These are phyloP conservation scores for Lepas anatifera DNA, from an alignment of 2,888 invertebrate genomes.

Conservation along the genomic window DNA sequence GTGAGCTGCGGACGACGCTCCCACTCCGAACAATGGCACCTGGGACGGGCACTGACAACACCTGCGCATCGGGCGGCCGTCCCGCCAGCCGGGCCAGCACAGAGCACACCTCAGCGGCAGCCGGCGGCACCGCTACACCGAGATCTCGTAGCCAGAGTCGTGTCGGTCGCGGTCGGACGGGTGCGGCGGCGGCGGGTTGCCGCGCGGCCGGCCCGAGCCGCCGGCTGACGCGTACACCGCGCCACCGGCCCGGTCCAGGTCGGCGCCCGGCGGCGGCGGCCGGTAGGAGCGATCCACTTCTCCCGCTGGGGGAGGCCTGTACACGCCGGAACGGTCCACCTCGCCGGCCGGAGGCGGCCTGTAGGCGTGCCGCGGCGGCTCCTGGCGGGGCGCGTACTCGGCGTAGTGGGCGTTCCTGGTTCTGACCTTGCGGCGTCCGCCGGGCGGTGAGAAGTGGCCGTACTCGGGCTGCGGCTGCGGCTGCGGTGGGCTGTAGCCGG, in stretches of 20 bases:
- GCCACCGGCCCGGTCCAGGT: background rate
- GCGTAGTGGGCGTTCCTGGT: background rate
- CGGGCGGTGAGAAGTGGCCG: background rate
- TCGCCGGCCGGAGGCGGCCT: background rate
- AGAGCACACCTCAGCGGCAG: too few relatives aligned
- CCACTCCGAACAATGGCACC: too few relatives aligned
- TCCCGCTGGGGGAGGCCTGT: background rate
- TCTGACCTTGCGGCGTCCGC: background rate
- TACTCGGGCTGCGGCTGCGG: background rate
- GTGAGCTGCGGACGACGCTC: too few relatives aligned
- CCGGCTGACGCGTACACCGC: background rate
- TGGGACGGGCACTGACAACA: too few relatives aligned
- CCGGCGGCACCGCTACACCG: conserved; percentile 6
- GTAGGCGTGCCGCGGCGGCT: background rate
- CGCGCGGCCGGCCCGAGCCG: background rate
- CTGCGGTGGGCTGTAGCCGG: background rate
- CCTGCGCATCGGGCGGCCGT: too few relatives aligned
- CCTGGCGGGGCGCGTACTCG: background rate
- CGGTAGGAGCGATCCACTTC: background rate
- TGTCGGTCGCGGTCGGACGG: background rate
- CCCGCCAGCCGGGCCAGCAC: too few relatives aligned
- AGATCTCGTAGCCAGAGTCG: background rate
- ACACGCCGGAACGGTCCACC: background rate
- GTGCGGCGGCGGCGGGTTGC: background rate
- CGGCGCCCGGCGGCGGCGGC: background rate